These are phyloP conservation scores for Hemicordylus capensis DNA, from an alignment of 2,113 vertebrate genomes.

Conservation along the genomic window DNA sequence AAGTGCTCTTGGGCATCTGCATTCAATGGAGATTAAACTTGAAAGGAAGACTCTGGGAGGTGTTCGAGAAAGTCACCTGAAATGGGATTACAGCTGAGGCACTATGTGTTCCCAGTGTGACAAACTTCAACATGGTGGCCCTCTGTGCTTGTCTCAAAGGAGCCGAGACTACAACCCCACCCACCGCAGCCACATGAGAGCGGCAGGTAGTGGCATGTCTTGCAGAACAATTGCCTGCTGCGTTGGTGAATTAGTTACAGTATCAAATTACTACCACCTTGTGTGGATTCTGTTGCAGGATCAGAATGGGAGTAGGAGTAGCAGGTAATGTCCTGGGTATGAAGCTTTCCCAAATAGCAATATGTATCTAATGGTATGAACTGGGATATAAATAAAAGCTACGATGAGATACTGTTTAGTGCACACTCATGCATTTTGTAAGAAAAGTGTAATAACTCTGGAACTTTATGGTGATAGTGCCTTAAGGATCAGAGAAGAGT, in stretches of 20 bases:
- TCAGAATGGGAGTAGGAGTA: background rate
- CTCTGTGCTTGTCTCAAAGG: no score
- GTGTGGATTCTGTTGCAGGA: no score
- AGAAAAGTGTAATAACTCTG: constrained; percentile 15
- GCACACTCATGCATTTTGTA: background rate
- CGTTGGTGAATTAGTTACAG: no score
- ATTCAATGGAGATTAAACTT: background rate
- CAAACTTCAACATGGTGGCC: no score
- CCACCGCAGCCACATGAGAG: no score
- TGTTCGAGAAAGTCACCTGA: background rate
- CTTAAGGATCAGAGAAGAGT: constrained; percentile 42
- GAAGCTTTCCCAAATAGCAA: background rate
- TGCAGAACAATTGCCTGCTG: no score
- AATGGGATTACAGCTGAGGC: background rate
- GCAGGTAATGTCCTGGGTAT: background rate
- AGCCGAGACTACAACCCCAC: no score
- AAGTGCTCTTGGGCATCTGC: background rate
- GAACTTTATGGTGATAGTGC: constrained; percentile 38
- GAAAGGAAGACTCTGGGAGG: background rate
- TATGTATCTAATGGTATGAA: background rate
- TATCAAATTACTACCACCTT: no score
- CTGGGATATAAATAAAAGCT: constrained; percentile 10
- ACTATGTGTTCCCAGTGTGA: background rate
- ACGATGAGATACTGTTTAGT: background rate
- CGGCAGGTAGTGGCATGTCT: no score